Base-by-base conservation (phyloP, 2,888 invertebrate species). In the Agrilus mali region DNA sequence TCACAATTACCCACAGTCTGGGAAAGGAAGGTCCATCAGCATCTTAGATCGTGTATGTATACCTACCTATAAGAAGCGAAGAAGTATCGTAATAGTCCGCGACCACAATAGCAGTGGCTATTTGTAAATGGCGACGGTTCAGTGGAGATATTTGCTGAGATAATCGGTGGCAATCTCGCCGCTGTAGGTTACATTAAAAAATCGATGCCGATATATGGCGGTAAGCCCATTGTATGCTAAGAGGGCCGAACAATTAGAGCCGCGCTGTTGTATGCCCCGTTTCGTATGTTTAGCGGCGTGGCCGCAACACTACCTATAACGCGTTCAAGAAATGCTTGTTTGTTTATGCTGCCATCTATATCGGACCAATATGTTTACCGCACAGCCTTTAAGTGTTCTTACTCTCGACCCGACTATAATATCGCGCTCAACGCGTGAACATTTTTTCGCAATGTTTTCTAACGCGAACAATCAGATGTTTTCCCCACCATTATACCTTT, bases 121-220 rank as follows among this genome's bases (percentile, higher is more conserved):
- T 64, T 64, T 64, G 64, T 64, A 64, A 62, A 63, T 63, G 57
- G 61, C 57, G 55, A 54, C 54, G 52, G 27, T 27, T 10, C 57
- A 57, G 50, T 57, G 55, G 57, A 60, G 64, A 64, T 64, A 55
- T 58, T 55, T 59, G 53, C 55, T 54, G 49, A 54, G 63, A 64
- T 64, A 63, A 42, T 27, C 27, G 27, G 27, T 27, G 54, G 55
- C 60, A 60, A 62, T 62, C 61, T 61, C 52, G 56, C 48, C 53
- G 59, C 57, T 59, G 59, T 55, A 57, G 60, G 58, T 58, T 50
- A 60, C 60, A 60, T 60, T 63, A 64, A 64, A 63, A 61, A 63
- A 62, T 61, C 61, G 53, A 59, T 60, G 60, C 54, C 60, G 60
- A 60, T 60, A 57, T 61, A 60, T 60, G 56, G 57, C 51, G 50